These are phyloP conservation scores for Dynastes grantii DNA, from an alignment of 2,888 invertebrate genomes.

Conservation along the genomic window DNA sequence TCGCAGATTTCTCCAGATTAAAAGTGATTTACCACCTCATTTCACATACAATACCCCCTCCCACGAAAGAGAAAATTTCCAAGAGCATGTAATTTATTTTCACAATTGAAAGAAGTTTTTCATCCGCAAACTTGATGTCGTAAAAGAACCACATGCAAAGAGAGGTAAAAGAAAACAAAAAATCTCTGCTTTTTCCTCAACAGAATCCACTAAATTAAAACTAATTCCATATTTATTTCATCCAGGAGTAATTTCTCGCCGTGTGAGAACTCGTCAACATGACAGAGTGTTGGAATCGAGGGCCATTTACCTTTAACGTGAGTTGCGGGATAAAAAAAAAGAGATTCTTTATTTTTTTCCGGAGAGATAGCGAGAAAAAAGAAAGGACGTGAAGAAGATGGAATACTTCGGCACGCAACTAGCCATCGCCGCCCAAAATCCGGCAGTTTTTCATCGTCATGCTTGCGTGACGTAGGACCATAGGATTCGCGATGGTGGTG, in stretches of 20 bases:
- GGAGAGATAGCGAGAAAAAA: background rate
- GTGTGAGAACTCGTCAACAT: slow-evolving; percentile 32
- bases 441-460: background rate
- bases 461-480: background rate
- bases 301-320: slow-evolving; percentile 17
- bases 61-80: too few relatives aligned
- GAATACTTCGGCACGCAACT: background rate
- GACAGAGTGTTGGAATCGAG: background rate
- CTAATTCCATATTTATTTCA: slow-evolving; percentile 37
- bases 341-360: background rate
- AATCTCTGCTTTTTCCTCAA: background rate
- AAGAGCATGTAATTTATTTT: too few relatives aligned
- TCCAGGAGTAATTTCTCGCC: background rate
- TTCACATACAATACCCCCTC: too few relatives aligned
- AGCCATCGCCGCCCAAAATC: background rate
- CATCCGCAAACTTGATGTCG: background rate
- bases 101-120: too few relatives aligned
- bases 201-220: slow-evolving; percentile 21
- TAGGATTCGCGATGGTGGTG: background rate
- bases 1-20: too few relatives aligned
- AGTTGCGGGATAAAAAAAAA: background rate
- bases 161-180: background rate
- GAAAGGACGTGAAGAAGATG: background rate
- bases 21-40: too few relatives aligned
- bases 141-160: background rate